Evolutionary conservation across 2,113 vertebrate species (phyloP).

Genomic region (Zosterops japonicus): DNA sequence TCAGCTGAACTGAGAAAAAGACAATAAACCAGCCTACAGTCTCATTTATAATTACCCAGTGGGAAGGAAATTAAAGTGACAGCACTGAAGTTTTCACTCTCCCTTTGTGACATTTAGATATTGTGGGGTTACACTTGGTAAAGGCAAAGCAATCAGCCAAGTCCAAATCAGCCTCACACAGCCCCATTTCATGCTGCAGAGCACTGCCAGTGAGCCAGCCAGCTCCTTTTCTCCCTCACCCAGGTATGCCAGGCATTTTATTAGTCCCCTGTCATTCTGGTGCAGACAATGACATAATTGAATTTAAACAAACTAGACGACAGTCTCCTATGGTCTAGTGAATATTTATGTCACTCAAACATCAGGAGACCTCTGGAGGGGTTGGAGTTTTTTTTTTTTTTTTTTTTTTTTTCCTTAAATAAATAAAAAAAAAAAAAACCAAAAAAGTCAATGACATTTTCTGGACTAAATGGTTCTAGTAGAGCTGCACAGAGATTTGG

Average conservation of each 20-base stretch:
- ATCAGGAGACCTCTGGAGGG: background rate
- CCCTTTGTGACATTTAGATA: background rate
- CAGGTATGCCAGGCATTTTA: background rate
- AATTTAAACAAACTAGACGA: conserved; percentile 51
- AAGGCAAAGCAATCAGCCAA: background rate
- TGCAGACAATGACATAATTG: conserved; percentile 25
- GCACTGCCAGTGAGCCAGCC: background rate
- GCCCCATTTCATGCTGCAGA: background rate
- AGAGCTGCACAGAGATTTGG: background rate
- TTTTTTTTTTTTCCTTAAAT: no score
- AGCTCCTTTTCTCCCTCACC: background rate
- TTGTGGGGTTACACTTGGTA: background rate
- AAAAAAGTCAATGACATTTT: background rate
- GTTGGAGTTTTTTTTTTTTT: background rate
- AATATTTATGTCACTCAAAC: conserved; percentile 52
- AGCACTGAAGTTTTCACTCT: background rate
- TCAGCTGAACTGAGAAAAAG: background rate
- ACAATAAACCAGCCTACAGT: background rate
- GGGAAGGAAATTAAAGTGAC: conserved; percentile 12
- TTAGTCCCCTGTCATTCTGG: conserved; percentile 1
- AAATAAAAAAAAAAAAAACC: conserved; percentile 18
- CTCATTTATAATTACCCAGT: background rate
- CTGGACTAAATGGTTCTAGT: background rate
- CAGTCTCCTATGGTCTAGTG: conserved; percentile 42
- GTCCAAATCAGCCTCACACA: background rate